Conservation (phyloP, 2,888 invertebrate genomes). For the Stramonita haemastoma region DNA sequence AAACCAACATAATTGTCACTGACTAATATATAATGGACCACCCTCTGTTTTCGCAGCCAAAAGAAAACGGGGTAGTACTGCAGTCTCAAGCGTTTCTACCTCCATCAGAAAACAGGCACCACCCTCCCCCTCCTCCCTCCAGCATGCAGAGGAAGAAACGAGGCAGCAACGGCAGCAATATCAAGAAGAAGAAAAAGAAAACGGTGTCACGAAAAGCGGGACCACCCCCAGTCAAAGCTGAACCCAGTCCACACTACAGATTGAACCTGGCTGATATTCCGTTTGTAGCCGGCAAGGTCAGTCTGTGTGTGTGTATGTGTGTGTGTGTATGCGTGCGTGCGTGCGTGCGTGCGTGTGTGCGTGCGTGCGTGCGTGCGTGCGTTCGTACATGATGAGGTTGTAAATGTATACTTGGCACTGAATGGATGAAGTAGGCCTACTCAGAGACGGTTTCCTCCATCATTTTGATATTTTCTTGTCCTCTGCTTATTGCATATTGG, state of each 20-base stretch:
- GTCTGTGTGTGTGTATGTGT: background rate
- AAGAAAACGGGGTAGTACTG: too few species aligned
- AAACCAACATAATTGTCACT: too few species aligned
- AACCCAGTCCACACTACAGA: constrained; percentile 70
- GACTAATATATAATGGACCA: too few species aligned
- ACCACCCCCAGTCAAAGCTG: constrained; percentile 46
- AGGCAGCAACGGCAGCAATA: background rate
- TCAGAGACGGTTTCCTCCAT: too few species aligned
- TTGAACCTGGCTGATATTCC: constrained; percentile 76
- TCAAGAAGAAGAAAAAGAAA: constrained; percentile 60
- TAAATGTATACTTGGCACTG: too few species aligned
- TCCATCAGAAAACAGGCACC: background rate
- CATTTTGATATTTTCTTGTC: too few species aligned
- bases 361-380: background rate
- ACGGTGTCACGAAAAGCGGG: constrained; percentile 55
- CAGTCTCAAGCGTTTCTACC: background rate
- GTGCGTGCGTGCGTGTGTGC: background rate
- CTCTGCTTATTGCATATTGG: too few species aligned
- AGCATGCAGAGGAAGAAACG: background rate
- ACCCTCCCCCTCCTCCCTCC: background rate
- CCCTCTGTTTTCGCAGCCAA: too few species aligned
- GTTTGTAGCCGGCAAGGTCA: constrained; percentile 75
- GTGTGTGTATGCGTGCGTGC: constrained; percentile 11
- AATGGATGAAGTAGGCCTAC: too few species aligned
- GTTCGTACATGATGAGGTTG: background rate